Base-by-base conservation (phyloP, 2,113 vertebrate genomes). In the Bostrychus sinensis region DNA sequence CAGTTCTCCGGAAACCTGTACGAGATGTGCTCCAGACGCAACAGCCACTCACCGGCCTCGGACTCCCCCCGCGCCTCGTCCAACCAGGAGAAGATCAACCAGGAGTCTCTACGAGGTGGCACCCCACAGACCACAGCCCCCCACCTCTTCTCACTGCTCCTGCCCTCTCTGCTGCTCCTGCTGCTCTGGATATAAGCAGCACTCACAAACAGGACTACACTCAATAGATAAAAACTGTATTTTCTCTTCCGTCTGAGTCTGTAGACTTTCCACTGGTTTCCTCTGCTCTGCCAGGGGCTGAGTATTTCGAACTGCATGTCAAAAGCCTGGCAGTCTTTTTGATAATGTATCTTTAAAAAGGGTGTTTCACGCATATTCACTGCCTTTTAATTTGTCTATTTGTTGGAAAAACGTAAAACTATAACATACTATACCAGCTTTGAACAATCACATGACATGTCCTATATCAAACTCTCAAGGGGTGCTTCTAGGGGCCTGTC, bases 1-100 rank as follows among this genome's bases (percentile, higher is more conserved):
- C 94, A 95, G 64, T 96, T 97, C 83, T 95, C 94, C 1, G 95
- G 96, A 30, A 99, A 98, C 87, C 92, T 99, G 46, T 96, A 98
- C 20, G 91, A 94, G 82, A 93, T 99, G 87, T 99, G 97, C 79
- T 91, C 93, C 2, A 66, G 88, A 39, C 93, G 89, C 22, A 69
- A 82, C 73, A 77, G 78, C 41, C 91, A 85, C 70, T 77, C 89
- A 12, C 81, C 45, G 28, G 86, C 87, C 5, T 68, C 64, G 0
- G 80, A 72, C 13, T 70, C 61, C 17, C 78, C 86, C 12, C 76
- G 38, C 16, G 89, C 85, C 80, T 62, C 83, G 0, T 43, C 41
- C 0, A 83, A 54, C 3, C 62, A 82, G 53, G 89, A 92, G 0
- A 93, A 95, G 72, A 93, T 94, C 90, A 99, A 95, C 91, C 94